Evolutionary conservation across 1,140 invertebrate species (phyloP).

Genomic region (Diachasmimorpha longicaudata): DNA sequence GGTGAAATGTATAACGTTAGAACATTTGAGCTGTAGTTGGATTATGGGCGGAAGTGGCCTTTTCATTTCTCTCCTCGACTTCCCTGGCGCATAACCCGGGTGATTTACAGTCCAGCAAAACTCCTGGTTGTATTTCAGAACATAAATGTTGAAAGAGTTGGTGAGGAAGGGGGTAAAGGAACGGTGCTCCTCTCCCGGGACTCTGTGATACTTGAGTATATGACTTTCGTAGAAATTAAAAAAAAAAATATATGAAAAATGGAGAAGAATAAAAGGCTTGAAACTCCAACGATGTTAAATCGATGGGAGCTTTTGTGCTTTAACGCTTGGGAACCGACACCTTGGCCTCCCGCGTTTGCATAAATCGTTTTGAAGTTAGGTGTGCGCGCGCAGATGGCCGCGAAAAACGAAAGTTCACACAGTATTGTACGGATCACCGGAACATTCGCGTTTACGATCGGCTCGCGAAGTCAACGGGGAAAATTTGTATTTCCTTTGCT

Average conservation of each 20-base stretch:
- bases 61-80: background rate
- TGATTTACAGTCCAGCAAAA: constrained; percentile 21
- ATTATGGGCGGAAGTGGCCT: constrained; percentile 17
- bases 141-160: background rate
- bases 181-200: background rate
- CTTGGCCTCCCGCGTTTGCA: constrained; percentile 40
- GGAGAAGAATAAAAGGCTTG: background rate
- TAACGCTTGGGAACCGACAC: background rate
- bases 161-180: background rate
- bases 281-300: background rate
- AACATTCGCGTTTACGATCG: constrained; percentile 19
- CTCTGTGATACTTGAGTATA: background rate
- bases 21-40: background rate
- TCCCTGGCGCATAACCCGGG: constrained; percentile 14
- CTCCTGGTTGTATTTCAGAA: constrained; percentile 12
- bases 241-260: background rate
- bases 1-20: background rate
- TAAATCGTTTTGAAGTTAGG: constrained; percentile 46
- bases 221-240: background rate
- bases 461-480: background rate
- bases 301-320: background rate
- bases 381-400: constrained; percentile 46
- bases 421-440: constrained; percentile 22
- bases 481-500: background rate
- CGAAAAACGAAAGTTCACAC: constrained; percentile 54